Base-by-base conservation (phyloP, 2,888 invertebrate species). In the Drosophila kokeensis region DNA sequence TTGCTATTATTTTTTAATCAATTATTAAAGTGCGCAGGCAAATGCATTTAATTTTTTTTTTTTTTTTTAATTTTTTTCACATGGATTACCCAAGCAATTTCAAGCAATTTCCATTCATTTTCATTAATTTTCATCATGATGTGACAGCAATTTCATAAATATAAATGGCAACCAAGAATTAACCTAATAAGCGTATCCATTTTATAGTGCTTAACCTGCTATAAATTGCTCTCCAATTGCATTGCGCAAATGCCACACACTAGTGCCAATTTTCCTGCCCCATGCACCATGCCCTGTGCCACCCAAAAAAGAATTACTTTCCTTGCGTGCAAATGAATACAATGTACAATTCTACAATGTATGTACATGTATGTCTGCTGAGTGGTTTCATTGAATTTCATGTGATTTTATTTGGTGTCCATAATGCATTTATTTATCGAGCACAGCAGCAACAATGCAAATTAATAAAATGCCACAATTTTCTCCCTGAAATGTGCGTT, bases 381-480 rank as follows among this genome's bases (percentile, higher is more conserved):
- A 24, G 24, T 15, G 45, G 24, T 24, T 15, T 45, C 15, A 53
- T 54, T 52, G 36, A 6, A 34, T 55, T 57, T 40, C 29, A 36
- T 69, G 53, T 40, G 27, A 49, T 34, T 63, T 71, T 45, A 42
- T 52, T 59, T 63, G 62, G 48, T 38, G 55, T n/a, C 27, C 34
- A 66, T 78, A 69, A 67, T 64, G 60, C 63, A 78, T 66, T 73
- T 69, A 73, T 73, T 67, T 63, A 57, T 63, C 54, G 36, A 52
- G 55, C 70, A 53, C 60, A 62, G 57, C 57, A 70, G 73, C 72
- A 59, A 34, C 36, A 58, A 24, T 69, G 62, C 74, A 71, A 79
- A 79, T 79, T 73, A 82, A 84, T 82, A 73, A 83, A 85, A 82
- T 77, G 73, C 53, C 76, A 70, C 68, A 82, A 70, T 80, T 70